phyloP scores from a whole-genome alignment of 2,113 vertebrate genomes.

The Menura novaehollandiae region DNA sequence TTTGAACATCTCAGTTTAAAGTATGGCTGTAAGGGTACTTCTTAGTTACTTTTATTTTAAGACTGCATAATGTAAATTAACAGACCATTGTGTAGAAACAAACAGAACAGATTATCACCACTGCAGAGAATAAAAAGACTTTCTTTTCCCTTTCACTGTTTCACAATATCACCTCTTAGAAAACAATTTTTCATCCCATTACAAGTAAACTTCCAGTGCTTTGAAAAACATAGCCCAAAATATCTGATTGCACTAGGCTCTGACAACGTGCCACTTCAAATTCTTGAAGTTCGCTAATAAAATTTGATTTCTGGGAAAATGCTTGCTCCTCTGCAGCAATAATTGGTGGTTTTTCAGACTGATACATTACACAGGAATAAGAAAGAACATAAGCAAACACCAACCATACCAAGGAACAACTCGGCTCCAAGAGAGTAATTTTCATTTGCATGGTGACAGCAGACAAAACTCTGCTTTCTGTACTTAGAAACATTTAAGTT shows the following conservation, averaged over 20 bases:
- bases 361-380: neutral
- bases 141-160: neutral
- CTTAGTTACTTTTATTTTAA: neutral
- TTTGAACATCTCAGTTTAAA: neutral
- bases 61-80: neutral
- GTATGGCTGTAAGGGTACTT: neutral
- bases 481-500: neutral
- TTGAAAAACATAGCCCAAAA: neutral
- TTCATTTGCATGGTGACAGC: fast-evolving
- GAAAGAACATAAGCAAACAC: neutral
- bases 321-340: neutral
- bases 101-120: neutral
- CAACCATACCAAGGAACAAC: neutral
- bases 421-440: neutral
- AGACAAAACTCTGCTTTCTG: neutral
- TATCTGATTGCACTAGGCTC: neutral
- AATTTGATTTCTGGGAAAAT: neutral
- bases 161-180: neutral
- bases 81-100: neutral
- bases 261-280: neutral
- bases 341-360: neutral
- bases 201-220: neutral
- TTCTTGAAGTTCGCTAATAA: neutral
- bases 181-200: neutral
- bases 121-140: neutral